Base-by-base conservation (phyloP, 2,888 invertebrate species). In the Caenorhabditis imperialis region DNA sequence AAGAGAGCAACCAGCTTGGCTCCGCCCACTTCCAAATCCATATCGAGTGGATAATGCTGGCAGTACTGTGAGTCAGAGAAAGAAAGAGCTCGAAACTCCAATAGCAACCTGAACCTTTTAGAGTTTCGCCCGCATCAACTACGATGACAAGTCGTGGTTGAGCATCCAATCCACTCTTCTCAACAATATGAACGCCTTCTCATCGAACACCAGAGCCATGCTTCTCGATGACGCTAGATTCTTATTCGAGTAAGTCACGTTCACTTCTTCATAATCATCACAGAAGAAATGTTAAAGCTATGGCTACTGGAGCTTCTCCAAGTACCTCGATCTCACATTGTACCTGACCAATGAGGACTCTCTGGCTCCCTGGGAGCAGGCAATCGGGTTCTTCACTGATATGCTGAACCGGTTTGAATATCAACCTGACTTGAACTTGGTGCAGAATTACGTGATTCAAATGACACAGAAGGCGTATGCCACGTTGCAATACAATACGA, bases 131-230 rank as follows among this genome's bases (percentile, higher is more conserved):
- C 23, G 75, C 40, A 42, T 71, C 16, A 62, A 54, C 30, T 75
- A 75, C 51, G 75, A 75, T 22, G 70, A 70, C 27, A 47, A 75
- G 35, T 63, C 70, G 14, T 71, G 70, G 63, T 50, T 48, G 30
- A 40, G 44, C 27, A 75, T 75, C 38, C 69, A 55, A 48, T 38
- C 67, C 16, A 57, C 60, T 45, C 62, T 74, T 30, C 51, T 61
- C 14, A 35, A 25, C 37, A 48, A 74, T 33, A 3, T 47, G 16
- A 55, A 23, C 8, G 35, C 67, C 1, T 12, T 74, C 10, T 51
- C 51, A 14, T 7, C 62, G 10, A 63, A 47, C 0, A 69, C 75
- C 10, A 51, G 75, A 33, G 75, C 75, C 3, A 69, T 70, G 69
- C 62, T 75, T 37, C 20, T 75, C 0, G 69, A 69, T 45, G 75